Evolutionary conservation across 2,797 vertebrate genomes (phyloP), one percentile per base, ranked within the genome.

Genomic region (Myotis findleyi): DNA sequence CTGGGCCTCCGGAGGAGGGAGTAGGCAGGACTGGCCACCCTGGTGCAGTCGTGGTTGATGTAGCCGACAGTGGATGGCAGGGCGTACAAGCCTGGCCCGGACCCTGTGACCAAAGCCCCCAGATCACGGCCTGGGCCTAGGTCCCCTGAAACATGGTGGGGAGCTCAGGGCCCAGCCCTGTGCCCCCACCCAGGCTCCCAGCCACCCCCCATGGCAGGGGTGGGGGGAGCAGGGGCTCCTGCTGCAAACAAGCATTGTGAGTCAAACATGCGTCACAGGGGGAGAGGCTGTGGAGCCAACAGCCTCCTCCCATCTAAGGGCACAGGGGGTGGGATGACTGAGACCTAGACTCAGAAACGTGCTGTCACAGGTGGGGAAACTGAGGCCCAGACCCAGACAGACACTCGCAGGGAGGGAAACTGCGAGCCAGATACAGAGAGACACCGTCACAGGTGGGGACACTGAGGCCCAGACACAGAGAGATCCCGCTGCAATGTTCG

Each of bases 1-100:
- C 96, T 98, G 94, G 98, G 98, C 82, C 97, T 98, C 95, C 98
- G 92, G 36, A 98, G 98, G 33, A 99, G 99, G 4, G 99, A 98
- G 95, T 98, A 99, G 8, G 99, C 99, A 0, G 99, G 99, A 36
- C 98, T 97, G 0, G 98, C 95, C 76, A 93, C 95, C 95, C 98
- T 99, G 91, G 99, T 99, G 94, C 99, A 98, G 96, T 99, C 99
- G 9, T 99, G 99, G 66, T 98, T 98, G 89, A 98, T 69, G 85
- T 98, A 99, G 69, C 99, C 99, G 44, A 99, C 96, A 0, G 99
- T 99, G 5, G 99, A 98, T 2, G 99, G 99, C 69, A 99, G 98
- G n/a, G 97, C 89, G 13, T 99, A 99, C 62, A 98, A 97, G 14
- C 99, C 99, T 0, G 99, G 99, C 23, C 99, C 99, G 0, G 99